phyloP scores from a whole-genome alignment of 2,888 invertebrate species.

The Dynastes grantii region DNA sequence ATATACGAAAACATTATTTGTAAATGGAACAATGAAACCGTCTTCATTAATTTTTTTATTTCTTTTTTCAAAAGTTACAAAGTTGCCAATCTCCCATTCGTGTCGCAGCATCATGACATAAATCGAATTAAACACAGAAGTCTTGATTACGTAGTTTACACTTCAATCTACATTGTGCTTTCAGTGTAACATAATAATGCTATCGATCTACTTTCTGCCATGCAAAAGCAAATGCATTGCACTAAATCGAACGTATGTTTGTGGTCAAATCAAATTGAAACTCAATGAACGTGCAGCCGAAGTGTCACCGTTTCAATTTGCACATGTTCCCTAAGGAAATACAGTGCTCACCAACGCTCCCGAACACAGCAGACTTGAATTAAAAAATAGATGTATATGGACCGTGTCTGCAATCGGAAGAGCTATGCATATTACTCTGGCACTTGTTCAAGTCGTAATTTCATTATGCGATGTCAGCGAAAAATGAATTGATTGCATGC shows the following conservation, averaged over 20 bases:
- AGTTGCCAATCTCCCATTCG: too few relatives aligned
- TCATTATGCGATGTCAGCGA: slow-evolving; percentile 27
- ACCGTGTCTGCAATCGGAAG: neutral
- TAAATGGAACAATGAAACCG: too few relatives aligned
- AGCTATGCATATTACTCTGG: slow-evolving; percentile 10
- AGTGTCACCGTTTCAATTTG: slow-evolving; percentile 23
- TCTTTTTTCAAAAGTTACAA: too few relatives aligned
- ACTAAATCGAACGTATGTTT: slow-evolving; percentile 15
- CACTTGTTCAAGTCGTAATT: slow-evolving; percentile 32
- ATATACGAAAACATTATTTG: too few relatives aligned
- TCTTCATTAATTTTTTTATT: too few relatives aligned
- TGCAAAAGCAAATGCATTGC: neutral
- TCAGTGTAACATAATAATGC: neutral
- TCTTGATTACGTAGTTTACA: neutral
- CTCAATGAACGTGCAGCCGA: neutral
- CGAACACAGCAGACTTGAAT: neutral
- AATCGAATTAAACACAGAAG: neutral
- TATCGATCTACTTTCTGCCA: neutral
- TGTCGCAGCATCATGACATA: too few relatives aligned
- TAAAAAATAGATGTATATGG: neutral
- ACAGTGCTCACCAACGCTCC: neutral
- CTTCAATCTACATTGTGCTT: neutral
- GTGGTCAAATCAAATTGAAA: slow-evolving; percentile 25
- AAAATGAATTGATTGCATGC: slow-evolving; percentile 19
- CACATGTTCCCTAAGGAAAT: neutral